A percentile compares a stretch with the other conserved stretches of the same genome.
These are phyloP conservation scores for Epinephelus awoara DNA, from an alignment of 2,797 vertebrate species.

Conservation along the genomic window DNA sequence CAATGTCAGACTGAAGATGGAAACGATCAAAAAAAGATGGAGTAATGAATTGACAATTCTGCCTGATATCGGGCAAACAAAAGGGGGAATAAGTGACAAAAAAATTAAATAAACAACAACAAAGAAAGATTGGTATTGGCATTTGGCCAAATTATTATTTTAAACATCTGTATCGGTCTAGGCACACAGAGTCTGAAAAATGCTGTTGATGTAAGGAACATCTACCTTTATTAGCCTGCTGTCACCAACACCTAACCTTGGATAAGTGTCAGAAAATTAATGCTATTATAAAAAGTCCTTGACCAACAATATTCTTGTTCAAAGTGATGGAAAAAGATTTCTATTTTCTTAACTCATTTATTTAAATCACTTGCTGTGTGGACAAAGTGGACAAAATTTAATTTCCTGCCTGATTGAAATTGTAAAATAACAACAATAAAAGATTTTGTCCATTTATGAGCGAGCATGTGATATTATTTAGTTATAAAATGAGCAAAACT, in stretches of 20 bases:
- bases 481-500: background rate
- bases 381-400: background rate
- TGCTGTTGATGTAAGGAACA: background rate
- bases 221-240: background rate
- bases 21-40: too few relatives aligned
- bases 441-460: background rate
- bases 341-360: too few relatives aligned
- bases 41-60: too few relatives aligned
- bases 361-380: too few relatives aligned
- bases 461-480: background rate
- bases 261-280: background rate
- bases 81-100: too few relatives aligned
- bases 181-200: background rate
- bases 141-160: too few relatives aligned
- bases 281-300: background rate
- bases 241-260: background rate
- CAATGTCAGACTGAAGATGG: too few relatives aligned
- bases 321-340: background rate
- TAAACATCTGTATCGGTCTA: too few relatives aligned
- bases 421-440: background rate
- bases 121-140: too few relatives aligned
- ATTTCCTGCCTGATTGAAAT: background rate
- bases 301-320: background rate
- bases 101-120: too few relatives aligned
- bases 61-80: too few relatives aligned